Conservation (phyloP, 1,140 invertebrate genomes). For the Drosophila erecta region DNA sequence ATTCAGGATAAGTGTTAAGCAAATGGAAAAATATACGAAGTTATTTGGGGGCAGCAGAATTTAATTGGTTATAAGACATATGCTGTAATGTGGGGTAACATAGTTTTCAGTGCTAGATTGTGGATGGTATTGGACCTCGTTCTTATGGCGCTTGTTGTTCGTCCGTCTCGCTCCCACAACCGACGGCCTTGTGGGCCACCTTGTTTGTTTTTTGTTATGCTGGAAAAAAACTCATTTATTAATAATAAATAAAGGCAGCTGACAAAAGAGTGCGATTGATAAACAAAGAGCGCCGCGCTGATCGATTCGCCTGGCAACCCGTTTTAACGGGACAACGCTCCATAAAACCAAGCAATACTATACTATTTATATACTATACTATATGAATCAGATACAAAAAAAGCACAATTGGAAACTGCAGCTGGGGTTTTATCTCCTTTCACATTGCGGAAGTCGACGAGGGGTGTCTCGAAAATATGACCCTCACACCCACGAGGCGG, state of each 20-base stretch:
- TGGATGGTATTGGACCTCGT: conserved; percentile 17
- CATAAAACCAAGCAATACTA: conserved; percentile 4
- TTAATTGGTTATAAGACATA: neutral
- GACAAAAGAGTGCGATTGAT: conserved; percentile 28
- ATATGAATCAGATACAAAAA: conserved; percentile 3
- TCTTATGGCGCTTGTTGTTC: conserved; percentile 9
- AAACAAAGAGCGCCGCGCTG: conserved; percentile 28
- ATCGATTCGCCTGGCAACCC: conserved; percentile 21
- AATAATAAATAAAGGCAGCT: conserved; percentile 22
- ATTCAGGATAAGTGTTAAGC: no score
- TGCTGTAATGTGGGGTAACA: neutral
- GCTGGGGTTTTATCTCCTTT: conserved; percentile 28
- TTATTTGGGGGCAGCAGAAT: no score
- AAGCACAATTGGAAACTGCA: conserved; percentile 34
- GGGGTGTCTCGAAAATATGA: conserved; percentile 31
- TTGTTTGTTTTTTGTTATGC: conserved; percentile 31
- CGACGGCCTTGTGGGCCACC: conserved; percentile 30
- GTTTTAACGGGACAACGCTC: conserved; percentile 28
- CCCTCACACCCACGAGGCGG: conserved; percentile 27
- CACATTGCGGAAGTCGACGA: conserved; percentile 40
- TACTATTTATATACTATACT: neutral
- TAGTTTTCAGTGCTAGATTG: conserved; percentile 8
- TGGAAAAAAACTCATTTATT: conserved; percentile 30
- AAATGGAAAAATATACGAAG: no score
- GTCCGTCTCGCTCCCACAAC: conserved; percentile 6